These are phyloP conservation scores for Enteromius unitaeniatus DNA, from an alignment of 2,797 vertebrate genomes.

Conservation along the genomic window DNA sequence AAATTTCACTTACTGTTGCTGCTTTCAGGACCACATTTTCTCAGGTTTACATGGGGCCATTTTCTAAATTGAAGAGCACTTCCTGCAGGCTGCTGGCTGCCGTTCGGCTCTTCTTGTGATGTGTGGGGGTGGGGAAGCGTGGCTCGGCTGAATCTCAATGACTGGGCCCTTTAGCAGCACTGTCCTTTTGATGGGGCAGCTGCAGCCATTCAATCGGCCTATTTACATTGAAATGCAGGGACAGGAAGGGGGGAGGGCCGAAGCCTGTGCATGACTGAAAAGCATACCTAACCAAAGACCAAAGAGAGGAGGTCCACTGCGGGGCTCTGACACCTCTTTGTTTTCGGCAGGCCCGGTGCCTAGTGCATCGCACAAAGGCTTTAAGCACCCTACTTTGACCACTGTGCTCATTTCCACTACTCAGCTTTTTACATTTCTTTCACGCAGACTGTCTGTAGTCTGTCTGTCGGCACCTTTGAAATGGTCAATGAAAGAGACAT, in stretches of 20 bases:
- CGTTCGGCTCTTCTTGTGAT: conserved; percentile 60
- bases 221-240: conserved; percentile 87
- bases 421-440: conserved; percentile 73
- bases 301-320: conserved; percentile 69
- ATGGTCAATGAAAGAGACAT: conserved; percentile 28
- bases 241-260: conserved; percentile 80
- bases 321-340: conserved; percentile 70
- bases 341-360: conserved; percentile 66
- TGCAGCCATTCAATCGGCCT: conserved; percentile 82
- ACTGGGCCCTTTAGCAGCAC: conserved; percentile 75
- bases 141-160: conserved; percentile 83
- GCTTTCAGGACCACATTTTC: conserved; percentile 20
- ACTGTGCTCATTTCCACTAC: conserved; percentile 69
- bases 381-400: conserved; percentile 76
- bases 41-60: conserved; percentile 36
- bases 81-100: conserved; percentile 61
- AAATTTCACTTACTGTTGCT: not conserved
- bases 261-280: conserved; percentile 65
- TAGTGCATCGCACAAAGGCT: conserved; percentile 76
- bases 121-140: conserved; percentile 63
- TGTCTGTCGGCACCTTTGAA: conserved; percentile 33
- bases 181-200: conserved; percentile 86
- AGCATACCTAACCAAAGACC: conserved; percentile 79
- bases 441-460: conserved; percentile 18
- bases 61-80: conserved; percentile 28